Base-by-base conservation (phyloP, 2,888 invertebrate genomes). In the Operophtera brumata region DNA sequence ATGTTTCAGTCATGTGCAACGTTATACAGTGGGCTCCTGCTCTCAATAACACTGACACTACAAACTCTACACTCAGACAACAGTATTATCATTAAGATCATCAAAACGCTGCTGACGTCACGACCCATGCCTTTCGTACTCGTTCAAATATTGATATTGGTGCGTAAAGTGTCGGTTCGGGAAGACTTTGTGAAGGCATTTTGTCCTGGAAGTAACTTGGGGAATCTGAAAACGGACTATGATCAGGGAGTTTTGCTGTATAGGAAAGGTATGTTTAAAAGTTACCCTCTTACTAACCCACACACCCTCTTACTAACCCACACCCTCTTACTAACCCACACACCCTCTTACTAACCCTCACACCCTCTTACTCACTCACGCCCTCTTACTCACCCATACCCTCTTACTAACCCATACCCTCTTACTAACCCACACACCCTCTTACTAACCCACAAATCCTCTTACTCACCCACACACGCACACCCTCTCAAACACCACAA, bases 161-260 rank as follows among this genome's bases (percentile, higher is more conserved):
- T 83, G 30, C 59, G 67, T 2, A 60, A 51, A 1, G 30, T 77
- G 46, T 66, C 75, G 0, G 12, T 42, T 0, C 61, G 61, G 51
- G 68, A 71, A 0, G 48, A 52, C 0, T 67, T 75, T n/a, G 14
- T 68, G 45, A 65, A 61, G 1, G 46, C 47, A 0, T 64, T 83
- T 10, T 89, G 89, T 53, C 67, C 73, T 0, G 71, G 73, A 0
- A 67, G 64, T 6, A 66, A 59, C 1, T 56, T 54, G 1, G 84
- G 82, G 0, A 84, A 87, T 49, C 57, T 89, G 20, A 84, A 75
- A 62, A 54, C 75, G 54, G 89, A 90, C 63, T 82, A 84, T 64
- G 86, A 87, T 46, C 88, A 89, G 69, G 90, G 90, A 0, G 84
- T 89, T 1, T 54, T 86, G 54, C 61, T 86, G 48, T 90, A 78